A percentile compares a stretch with the other conserved stretches of the same genome.
These are phyloP conservation scores for Enteromius fasciolatus DNA, from an alignment of 2,797 vertebrate species.

Conservation along the genomic window DNA sequence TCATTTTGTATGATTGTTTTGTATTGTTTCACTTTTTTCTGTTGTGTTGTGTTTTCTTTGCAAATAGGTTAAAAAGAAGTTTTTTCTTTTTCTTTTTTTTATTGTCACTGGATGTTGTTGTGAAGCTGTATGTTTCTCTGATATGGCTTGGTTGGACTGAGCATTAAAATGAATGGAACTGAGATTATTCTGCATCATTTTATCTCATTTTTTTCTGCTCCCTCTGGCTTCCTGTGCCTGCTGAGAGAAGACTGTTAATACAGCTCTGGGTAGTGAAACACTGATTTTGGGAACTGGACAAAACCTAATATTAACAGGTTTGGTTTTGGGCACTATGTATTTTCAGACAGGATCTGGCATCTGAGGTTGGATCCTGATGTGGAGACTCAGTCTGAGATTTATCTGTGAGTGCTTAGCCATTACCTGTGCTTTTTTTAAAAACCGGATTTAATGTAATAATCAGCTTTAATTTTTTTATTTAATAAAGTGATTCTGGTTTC, in stretches of 20 bases:
- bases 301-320: background rate
- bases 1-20: background rate
- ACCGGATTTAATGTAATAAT: background rate
- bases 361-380: background rate
- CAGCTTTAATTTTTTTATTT: background rate
- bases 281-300: background rate
- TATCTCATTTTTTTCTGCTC: background rate
- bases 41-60: background rate
- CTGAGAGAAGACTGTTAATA: background rate
- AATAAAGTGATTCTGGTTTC: background rate
- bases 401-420: background rate
- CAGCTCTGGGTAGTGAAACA: background rate
- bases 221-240: background rate
- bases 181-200: background rate
- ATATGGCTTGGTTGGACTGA: background rate
- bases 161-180: background rate
- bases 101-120: background rate
- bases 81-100: background rate
- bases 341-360: background rate
- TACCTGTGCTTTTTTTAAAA: background rate
- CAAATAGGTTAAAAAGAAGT: background rate
- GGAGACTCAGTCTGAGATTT: background rate
- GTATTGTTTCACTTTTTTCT: background rate
- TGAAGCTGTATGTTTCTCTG: background rate
- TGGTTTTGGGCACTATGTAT: background rate